Evolutionary conservation across 1,140 invertebrate genomes (phyloP).

Genomic region (Drosophila ironensis): DNA sequence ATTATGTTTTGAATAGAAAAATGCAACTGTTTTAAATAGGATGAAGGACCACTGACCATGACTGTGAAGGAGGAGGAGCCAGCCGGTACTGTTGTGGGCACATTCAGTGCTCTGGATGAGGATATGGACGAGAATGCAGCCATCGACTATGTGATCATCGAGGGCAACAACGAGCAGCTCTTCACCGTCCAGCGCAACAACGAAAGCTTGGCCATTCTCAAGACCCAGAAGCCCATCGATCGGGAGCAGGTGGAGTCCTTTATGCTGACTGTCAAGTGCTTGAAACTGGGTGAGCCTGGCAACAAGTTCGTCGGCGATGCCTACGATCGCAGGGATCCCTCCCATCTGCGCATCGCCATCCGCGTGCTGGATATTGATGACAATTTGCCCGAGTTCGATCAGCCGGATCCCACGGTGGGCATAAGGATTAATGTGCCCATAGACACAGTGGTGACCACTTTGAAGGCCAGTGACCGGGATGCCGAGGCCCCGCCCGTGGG

Average conservation of each 20-base stretch:
- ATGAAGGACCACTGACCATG: slow-evolving; percentile 86
- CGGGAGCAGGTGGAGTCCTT: slow-evolving; percentile 85
- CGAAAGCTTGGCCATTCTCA: slow-evolving; percentile 86
- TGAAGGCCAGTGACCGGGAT: slow-evolving; percentile 87
- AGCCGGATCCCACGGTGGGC: slow-evolving; percentile 87
- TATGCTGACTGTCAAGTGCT: slow-evolving; percentile 87
- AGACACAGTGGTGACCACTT: slow-evolving; percentile 86
- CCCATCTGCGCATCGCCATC: slow-evolving; percentile 87
- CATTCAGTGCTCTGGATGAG: slow-evolving; percentile 87
- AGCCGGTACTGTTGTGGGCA: slow-evolving; percentile 86
- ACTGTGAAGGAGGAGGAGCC: slow-evolving; percentile 86
- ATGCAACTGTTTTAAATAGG: slow-evolving; percentile 79
- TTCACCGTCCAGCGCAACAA: slow-evolving; percentile 85
- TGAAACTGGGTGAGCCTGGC: slow-evolving; percentile 79
- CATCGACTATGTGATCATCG: slow-evolving; percentile 89
- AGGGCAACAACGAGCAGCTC: slow-evolving; percentile 88
- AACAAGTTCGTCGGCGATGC: slow-evolving; percentile 74
- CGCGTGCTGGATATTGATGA: slow-evolving; percentile 89
- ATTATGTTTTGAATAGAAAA: neutral
- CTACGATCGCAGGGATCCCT: slow-evolving; percentile 85
- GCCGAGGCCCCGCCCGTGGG: slow-evolving; percentile 85
- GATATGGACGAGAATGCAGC: slow-evolving; percentile 89
- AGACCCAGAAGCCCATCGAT: slow-evolving; percentile 86
- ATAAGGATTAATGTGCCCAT: slow-evolving; percentile 89
- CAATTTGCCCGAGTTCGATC: slow-evolving; percentile 87